phyloP scores from a whole-genome alignment of 2,797 vertebrate genomes.

The Galago senegalensis region DNA sequence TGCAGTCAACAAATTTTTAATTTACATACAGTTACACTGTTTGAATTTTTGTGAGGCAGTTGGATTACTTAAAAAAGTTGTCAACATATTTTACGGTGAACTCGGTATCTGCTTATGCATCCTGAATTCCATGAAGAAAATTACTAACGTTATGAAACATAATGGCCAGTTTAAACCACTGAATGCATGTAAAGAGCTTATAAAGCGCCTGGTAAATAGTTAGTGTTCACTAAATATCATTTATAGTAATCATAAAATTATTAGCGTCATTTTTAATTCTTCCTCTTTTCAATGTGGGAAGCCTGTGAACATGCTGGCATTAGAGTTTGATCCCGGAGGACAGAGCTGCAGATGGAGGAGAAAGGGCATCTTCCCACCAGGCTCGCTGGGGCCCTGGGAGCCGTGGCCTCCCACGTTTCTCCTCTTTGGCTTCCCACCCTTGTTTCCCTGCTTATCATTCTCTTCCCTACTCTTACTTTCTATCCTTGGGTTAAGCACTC shows the following conservation, averaged over 20 bases:
- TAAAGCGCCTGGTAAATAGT: not conserved
- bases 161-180: not conserved
- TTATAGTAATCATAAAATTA: not conserved
- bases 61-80: not conserved
- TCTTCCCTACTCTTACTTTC: not conserved
- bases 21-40: not conserved
- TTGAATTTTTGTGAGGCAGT: not conserved
- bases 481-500: not conserved
- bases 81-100: conserved; percentile 4
- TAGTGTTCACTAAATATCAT: not conserved
- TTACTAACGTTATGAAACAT: not conserved
- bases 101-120: not conserved
- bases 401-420: not conserved
- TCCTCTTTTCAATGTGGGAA: not conserved
- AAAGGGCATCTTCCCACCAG: not conserved
- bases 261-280: not conserved
- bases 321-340: not conserved
- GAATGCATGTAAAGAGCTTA: not conserved
- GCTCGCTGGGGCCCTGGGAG: too few relatives aligned
- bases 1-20: not conserved
- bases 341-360: not conserved
- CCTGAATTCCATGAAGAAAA: not conserved
- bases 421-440: too few relatives aligned
- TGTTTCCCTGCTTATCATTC: not conserved
- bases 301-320: not conserved